phyloP scores from a whole-genome alignment of 2,797 vertebrate genomes.

The Spizella passerina region DNA sequence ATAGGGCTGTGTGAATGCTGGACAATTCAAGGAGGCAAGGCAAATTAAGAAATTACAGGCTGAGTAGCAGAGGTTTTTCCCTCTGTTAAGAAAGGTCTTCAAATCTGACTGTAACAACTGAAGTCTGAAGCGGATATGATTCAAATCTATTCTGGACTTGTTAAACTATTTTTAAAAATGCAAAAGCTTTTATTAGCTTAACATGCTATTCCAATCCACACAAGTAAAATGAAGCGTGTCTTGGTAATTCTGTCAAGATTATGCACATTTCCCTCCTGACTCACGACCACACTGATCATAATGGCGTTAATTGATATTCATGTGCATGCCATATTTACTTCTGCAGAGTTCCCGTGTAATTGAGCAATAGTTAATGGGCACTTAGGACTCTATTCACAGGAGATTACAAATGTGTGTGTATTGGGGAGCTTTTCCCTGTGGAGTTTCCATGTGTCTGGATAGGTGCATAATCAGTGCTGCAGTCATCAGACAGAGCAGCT shows the following conservation, averaged over 20 bases:
- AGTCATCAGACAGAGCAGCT: conserved; percentile 66
- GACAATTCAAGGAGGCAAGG: background rate
- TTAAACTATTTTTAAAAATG: conserved; percentile 47
- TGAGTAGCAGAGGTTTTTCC: background rate
- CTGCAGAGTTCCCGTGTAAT: conserved; percentile 52
- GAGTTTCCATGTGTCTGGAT: conserved; percentile 63
- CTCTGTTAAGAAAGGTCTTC: background rate
- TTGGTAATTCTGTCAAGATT: conserved; percentile 52
- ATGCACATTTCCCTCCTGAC: conserved; percentile 64
- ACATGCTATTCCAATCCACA: background rate
- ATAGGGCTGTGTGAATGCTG: background rate
- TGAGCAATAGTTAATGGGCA: conserved; percentile 68
- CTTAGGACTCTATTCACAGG: conserved; percentile 68
- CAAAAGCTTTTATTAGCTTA: conserved; percentile 36
- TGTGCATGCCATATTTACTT: conserved; percentile 63
- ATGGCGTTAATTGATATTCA: conserved; percentile 72
- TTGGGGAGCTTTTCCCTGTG: conserved; percentile 61
- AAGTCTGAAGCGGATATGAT: conserved; percentile 13
- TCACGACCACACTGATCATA: conserved; percentile 43
- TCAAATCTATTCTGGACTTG: conserved; percentile 21
- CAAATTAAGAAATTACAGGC: background rate
- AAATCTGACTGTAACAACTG: background rate
- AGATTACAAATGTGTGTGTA: conserved; percentile 53
- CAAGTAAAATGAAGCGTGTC: background rate
- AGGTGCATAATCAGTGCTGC: conserved; percentile 57